These are phyloP conservation scores for Pseudobourletiella spinata DNA, from an alignment of 1,140 invertebrate species.

Conservation along the genomic window DNA sequence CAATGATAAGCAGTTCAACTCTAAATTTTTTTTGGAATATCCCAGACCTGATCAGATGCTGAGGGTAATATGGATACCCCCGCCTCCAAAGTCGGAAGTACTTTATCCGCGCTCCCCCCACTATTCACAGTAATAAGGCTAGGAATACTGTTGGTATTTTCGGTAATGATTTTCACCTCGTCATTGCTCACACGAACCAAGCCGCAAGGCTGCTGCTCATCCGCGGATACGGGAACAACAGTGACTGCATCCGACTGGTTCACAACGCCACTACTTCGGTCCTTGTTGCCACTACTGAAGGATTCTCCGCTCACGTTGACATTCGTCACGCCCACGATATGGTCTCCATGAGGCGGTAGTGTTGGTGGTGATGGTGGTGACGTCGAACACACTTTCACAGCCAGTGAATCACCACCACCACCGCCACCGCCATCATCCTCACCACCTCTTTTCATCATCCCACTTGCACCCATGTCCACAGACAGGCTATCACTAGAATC, in stretches of 20 bases:
- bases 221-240: slow-evolving; percentile 29
- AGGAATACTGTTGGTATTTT: slow-evolving; percentile 5
- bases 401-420: no score
- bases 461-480: no score
- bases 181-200: slow-evolving; percentile 28
- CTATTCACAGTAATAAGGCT: slow-evolving; percentile 26
- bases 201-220: slow-evolving; percentile 13
- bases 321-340: not conserved
- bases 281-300: no score
- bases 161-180: slow-evolving; percentile 19
- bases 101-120: not conserved
- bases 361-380: no score
- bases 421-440: no score
- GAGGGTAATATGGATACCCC: slow-evolving; percentile 10
- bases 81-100: not conserved
- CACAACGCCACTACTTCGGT: no score
- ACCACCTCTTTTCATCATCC: no score
- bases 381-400: no score
- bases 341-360: no score
- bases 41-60: slow-evolving; percentile 30
- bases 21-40: no score
- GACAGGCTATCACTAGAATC: no score
- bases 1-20: no score
- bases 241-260: slow-evolving; percentile 31
- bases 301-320: not conserved